Evolutionary conservation across 2,888 invertebrate species (phyloP).

Genomic region (Bhutanitis thaidina): DNA sequence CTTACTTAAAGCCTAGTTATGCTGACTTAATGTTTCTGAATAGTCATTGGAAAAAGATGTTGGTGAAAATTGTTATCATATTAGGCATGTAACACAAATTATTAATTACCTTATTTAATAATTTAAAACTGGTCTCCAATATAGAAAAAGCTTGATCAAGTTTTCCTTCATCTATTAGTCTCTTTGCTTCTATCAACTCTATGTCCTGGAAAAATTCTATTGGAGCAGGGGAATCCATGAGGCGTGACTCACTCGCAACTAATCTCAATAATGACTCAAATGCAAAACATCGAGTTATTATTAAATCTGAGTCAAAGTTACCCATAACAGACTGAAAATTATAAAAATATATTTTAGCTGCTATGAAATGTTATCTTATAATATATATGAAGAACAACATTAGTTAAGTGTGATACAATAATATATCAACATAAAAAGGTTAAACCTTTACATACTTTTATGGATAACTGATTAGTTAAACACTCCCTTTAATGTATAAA

Average conservation of each 20-base stretch:
- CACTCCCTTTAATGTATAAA: too few species aligned
- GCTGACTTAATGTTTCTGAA: too few species aligned
- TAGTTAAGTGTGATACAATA: too few species aligned
- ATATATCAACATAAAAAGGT: too few species aligned
- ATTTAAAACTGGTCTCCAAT: constrained; percentile 83
- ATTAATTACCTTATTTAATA: constrained; percentile 78
- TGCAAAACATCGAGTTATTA: constrained; percentile 81
- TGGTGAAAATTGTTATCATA: too few species aligned
- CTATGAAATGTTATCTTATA: neutral
- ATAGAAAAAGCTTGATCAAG: constrained; percentile 82
- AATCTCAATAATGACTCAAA: constrained; percentile 82
- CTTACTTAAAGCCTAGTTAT: too few species aligned
- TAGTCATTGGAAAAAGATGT: too few species aligned
- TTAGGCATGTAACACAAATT: too few species aligned
- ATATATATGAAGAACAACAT: too few species aligned
- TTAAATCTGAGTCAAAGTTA: constrained; percentile 85
- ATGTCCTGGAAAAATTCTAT: constrained; percentile 83
- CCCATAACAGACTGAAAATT: constrained; percentile 80
- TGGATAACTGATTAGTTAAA: too few species aligned
- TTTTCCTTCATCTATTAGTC: constrained; percentile 78
- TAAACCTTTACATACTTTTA: too few species aligned
- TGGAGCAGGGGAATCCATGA: constrained; percentile 80
- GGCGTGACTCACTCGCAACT: constrained; percentile 73
- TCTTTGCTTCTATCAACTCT: constrained; percentile 82
- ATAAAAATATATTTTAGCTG: neutral